A percentile compares a stretch with the other conserved stretches of the same genome.
Evolutionary conservation across 2,797 vertebrate species (phyloP).

Genomic region (Typhlichthys eigenmanni): DNA sequence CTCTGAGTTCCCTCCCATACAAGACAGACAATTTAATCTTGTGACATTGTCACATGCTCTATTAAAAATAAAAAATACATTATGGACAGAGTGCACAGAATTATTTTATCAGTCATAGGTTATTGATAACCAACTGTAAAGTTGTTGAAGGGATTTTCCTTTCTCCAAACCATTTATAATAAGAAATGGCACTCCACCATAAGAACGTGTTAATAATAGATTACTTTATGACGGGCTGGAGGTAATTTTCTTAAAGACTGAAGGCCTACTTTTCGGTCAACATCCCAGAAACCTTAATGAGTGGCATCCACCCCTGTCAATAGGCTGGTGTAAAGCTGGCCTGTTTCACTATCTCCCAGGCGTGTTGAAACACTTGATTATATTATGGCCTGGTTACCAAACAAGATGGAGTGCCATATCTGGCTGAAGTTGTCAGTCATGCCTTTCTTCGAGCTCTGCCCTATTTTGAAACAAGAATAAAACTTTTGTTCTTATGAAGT

Average conservation of each 20-base stretch:
- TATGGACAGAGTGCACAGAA: neutral
- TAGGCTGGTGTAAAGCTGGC: conserved; percentile 50
- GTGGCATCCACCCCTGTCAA: conserved; percentile 49
- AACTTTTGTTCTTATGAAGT: conserved; percentile 2
- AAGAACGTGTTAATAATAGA: conserved; percentile 19
- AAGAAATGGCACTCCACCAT: neutral
- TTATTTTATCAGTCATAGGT: conserved; percentile 7
- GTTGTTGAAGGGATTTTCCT: too few relatives aligned
- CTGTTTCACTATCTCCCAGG: conserved; percentile 58
- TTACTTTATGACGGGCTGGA: conserved; percentile 28
- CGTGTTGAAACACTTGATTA: conserved; percentile 44
- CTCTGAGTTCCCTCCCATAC: conserved; percentile 9
- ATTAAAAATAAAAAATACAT: conserved; percentile 21
- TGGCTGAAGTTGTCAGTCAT: conserved; percentile 24
- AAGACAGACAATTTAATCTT: conserved; percentile 45
- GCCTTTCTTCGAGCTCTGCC: conserved; percentile 24
- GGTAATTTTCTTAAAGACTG: conserved; percentile 25
- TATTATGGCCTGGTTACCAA: conserved; percentile 53
- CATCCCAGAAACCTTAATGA: conserved; percentile 60
- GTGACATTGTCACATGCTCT: conserved; percentile 35
- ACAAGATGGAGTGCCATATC: conserved; percentile 39
- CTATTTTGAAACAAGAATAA: conserved; percentile 28
- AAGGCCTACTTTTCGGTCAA: conserved; percentile 45
- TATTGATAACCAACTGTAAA: neutral
- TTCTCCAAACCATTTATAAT: neutral